Evolutionary conservation across 2,888 invertebrate genomes (phyloP), one percentile per base, ranked within the genome.

Genomic region (Drymonia ruficornis): DNA sequence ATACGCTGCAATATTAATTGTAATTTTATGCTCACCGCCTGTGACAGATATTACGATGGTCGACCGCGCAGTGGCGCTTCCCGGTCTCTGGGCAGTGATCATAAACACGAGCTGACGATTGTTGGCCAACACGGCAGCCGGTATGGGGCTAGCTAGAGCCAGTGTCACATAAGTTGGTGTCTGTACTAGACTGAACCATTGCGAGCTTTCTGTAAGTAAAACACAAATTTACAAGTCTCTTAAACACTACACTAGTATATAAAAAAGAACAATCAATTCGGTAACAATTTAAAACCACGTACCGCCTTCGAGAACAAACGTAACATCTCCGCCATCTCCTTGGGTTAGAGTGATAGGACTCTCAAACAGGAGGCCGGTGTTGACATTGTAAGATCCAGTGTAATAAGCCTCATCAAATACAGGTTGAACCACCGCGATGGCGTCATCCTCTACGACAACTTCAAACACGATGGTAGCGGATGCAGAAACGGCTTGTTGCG

Each of bases 281-380:
- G n/a, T 15, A 13, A 7, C 38, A 6, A 7, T n/a, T n/a, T n/a
- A n/a, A n/a, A n/a, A n/a, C n/a, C 46, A 55, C 63, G 54, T 46
- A 78, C 78, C 77, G 67, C 77, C 80, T 50, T 71, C 69, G 0
- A 80, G 60, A 18, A 12, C 29, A 48, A 78, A 78, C 12, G 45
- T 50, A 1, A 80, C 78, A 13, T 49, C 57, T n/a, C 55, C 55
- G 15, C 73, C 67, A 23, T 70, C 73, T 11, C 75, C n/a, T n/a
- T n/a, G n/a, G n/a, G n/a, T n/a, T n/a, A n/a, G n/a, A n/a, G n/a
- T n/a, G n/a, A n/a, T n/a, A n/a, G n/a, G n/a, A n/a, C n/a, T n/a
- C n/a, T n/a, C 56, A n/a, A 71, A 57, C 5, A 50, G 28, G 31
- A 74, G 70, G 18, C 56, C 36, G 7, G 70, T 68, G 23, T 55